Percentiles rank a stretch among this genome's conserved stretches.
These are phyloP conservation scores for Dryadula phaetusa DNA, from an alignment of 2,888 invertebrate genomes.

Conservation along the genomic window DNA sequence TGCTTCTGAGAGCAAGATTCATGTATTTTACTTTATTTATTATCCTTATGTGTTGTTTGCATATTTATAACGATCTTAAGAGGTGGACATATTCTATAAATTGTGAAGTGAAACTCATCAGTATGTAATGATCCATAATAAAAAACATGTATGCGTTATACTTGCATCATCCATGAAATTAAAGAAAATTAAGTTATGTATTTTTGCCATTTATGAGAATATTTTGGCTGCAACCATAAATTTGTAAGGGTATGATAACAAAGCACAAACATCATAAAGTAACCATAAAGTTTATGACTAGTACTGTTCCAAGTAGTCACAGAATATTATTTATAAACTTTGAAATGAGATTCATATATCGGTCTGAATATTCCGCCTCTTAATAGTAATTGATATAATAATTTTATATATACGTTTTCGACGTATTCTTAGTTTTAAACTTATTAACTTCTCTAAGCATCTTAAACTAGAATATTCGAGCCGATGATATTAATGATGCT, in stretches of 20 bases:
- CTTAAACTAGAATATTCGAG: slow-evolving; percentile 29
- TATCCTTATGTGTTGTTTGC: slow-evolving; percentile 43
- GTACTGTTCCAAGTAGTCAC: background rate
- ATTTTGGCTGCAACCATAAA: background rate
- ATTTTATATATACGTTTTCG: slow-evolving; percentile 25
- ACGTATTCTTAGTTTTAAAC: slow-evolving; percentile 32
- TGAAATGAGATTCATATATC: slow-evolving; percentile 2
- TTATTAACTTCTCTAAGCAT: slow-evolving; percentile 31
- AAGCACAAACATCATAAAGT: slow-evolving; percentile 8
- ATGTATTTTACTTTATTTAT: slow-evolving; percentile 41
- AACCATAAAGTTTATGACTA: background rate
- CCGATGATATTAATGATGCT: slow-evolving; percentile 36
- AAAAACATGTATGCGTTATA: background rate
- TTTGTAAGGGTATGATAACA: background rate
- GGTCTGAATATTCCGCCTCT: slow-evolving; percentile 32
- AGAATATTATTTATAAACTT: background rate
- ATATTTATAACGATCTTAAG: slow-evolving; percentile 41
- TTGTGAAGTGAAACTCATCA: slow-evolving; percentile 9
- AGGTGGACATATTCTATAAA: slow-evolving; percentile 36
- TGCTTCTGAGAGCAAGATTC: slow-evolving; percentile 44
- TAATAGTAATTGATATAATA: slow-evolving; percentile 30
- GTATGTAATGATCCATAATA: background rate
- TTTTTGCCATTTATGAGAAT: background rate
- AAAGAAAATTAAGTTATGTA: background rate
- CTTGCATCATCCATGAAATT: background rate